Base-by-base conservation (phyloP, 2,797 vertebrate genomes). In the Prunella strophiata region DNA sequence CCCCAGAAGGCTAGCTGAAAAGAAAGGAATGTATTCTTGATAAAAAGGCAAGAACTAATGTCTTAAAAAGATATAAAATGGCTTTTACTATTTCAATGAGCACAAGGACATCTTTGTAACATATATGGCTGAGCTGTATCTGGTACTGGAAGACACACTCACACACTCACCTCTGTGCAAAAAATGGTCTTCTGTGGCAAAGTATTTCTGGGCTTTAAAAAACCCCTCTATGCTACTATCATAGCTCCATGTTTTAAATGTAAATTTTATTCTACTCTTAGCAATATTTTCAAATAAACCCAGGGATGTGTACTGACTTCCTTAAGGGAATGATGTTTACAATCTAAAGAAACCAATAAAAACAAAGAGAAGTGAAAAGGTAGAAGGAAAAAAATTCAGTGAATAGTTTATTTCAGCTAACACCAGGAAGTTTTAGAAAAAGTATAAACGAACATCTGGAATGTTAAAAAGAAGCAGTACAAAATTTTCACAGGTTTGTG, bases 171-270 rank as follows among this genome's bases (percentile, higher is more conserved):
- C 7, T 52, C 14, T 70, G 4, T 13, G 52, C 42, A 68, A 63
- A 80, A 67, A 13, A 29, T 2, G 43, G 5, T 34, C 16, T 40
- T 30, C 34, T 66, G 11, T 34, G 16, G 26, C 21, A 93, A 40
- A 9, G 34, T 43, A 6, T 43, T 30, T 58, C 36, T 51, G 26
- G 12, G 7, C 58, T 78, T 84, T 52, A 13, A 58, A 83, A 82
- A 82, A 11, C 0, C 1, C 8, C 7, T 43, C 10, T 30, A 30
- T 18, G 7, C 4, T 68, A n/a, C 16, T 88, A 22, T 57, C 11
- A 43, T 18, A 76, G n/a, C 17, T 73, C 27, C 4, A n/a, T 0
- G 2, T 36, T 78, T 79, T 54, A 42, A 82, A 66, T 58, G 30
- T 30, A 62, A 66, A 79, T 79, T 30, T 76, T 58, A 62, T 73